Base-by-base conservation (phyloP, 2,888 invertebrate species). In the Antheraea yamamai region DNA sequence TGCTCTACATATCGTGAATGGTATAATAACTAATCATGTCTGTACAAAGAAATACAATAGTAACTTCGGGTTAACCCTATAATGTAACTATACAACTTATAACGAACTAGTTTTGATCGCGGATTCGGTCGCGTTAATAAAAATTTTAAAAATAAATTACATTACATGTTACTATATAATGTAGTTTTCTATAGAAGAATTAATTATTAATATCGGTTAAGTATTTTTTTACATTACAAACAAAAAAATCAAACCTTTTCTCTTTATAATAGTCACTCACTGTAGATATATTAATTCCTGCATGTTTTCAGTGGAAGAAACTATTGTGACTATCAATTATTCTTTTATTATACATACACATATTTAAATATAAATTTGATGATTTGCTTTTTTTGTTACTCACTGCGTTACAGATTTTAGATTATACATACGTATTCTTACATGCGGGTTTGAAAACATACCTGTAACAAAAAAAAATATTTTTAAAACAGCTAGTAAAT, bases 401-500 rank as follows among this genome's bases (percentile, higher is more conserved):
- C 4, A 64, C 64, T 30, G 64, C 23, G 23, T 66, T 66, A 30
- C 64, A 26, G 64, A 30, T 30, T 16, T 12, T 3, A 23, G 12
- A 10, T 61, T n/a, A n/a, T 61, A 23, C 23, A 61, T 61, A 61
- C 10, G n/a, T 58, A 18, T 58, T 47, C 47, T 58, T 7, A 64
- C 26, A 4, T 30, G 14, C 18, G 51, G 3, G 16, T 30, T 35
- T 58, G 58, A 71, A 68, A 73, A 68, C 71, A 23, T 58, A 75
- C 75, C 75, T 75, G 75, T 18, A 75, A 73, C 68, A 66, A 73
- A 75, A 26, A 51, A 55, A 71, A 55, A 39, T 7, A 39, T 71
- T 47, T 75, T 73, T 71, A 58, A 35, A 64, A 72, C 51, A 72
- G 47, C 47, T 47, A 47, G 47, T 61, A 20, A 23, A 61, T 61